Conservation (phyloP, 2,797 vertebrate genomes). For the Nannoperca australis region DNA sequence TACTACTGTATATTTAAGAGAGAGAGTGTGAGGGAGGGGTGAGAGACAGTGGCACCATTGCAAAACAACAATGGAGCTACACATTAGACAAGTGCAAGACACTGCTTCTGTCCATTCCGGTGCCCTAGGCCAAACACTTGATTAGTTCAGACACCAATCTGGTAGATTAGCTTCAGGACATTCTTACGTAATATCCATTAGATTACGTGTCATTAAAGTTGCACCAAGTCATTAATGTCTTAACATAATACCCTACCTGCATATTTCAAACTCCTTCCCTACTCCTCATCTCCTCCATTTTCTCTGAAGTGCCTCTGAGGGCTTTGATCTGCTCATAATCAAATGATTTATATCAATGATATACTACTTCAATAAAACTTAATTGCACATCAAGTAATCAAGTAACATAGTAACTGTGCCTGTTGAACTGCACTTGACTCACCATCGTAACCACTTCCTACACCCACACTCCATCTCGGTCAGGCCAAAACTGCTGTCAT, state of each 20-base stretch:
- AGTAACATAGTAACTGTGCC: not conserved
- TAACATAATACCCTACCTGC: constrained; percentile 36
- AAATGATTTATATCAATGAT: constrained; percentile 30
- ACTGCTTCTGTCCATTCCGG: constrained; percentile 15
- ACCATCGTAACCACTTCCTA: constrained; percentile 3
- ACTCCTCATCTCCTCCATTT: constrained; percentile 18
- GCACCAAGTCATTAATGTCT: constrained; percentile 55
- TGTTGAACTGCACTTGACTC: constrained; percentile 34
- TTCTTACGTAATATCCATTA: constrained; percentile 39
- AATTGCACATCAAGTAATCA: constrained; percentile 8
- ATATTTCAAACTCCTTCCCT: constrained; percentile 26
- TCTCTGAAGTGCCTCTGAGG: constrained; percentile 15
- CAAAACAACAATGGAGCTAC: constrained; percentile 14
- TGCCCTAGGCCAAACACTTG: constrained; percentile 26
- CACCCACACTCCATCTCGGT: constrained; percentile 19
- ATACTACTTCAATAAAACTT: constrained; percentile 36
- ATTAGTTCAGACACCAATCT: constrained; percentile 33
- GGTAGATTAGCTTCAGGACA: constrained; percentile 38
- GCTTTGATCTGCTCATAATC: constrained; percentile 27
- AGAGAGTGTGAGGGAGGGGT: not conserved
- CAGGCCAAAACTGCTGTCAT: constrained; percentile 5
- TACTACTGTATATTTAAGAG: not conserved
- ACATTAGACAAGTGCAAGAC: not conserved
- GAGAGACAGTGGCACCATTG: not conserved
- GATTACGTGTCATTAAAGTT: constrained; percentile 58